Base-by-base conservation (phyloP, 2,113 vertebrate species). In the Sciurus niger region DNA sequence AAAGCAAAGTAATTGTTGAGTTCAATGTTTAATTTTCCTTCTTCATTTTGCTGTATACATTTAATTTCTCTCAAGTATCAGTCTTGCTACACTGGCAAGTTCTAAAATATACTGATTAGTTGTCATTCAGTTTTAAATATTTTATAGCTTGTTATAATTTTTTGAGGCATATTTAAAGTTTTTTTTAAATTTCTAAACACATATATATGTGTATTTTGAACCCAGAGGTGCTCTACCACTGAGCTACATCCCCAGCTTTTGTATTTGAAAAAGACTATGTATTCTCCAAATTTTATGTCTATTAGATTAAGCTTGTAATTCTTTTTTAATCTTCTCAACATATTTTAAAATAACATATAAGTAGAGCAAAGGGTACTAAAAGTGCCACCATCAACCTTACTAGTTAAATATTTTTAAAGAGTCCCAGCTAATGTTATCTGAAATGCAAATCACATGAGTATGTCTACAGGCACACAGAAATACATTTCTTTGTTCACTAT, bases 331-430 rank as follows among this genome's bases (percentile, higher is more conserved):
- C 14, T 65, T 89, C 40, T 84, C 34, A 79, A 77, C 2, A 58
- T 46, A 74, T 34, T 95, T 92, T 74, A 73, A 89, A 94, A 84
- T 84, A 48, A 80, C n/a, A 90, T 79, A 73, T 89, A 67, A 25
- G 37, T 70, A 58, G 0, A 79, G 67, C 65, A 93, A 63, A 88
- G 65, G 6, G 46, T 65, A 43, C 86, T 77, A 58, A 72, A 90
- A 58, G n/a, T 48, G 48, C 6, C 43, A 78, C 58, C 43, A n/a
- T 88, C 70, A 82, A 51, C 8, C n/a, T 20, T 3, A 85, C 16
- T 18, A 84, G 40, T n/a, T 34, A 77, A 77, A 7, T 73, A 65
- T 28, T 37, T 55, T 55, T 51, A 68, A 22, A 22, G 17, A 78
- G 4, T 53, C 53, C 9, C 60, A 63, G 28, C 24, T 63, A 28